Evolutionary conservation across 2,888 invertebrate species (phyloP).

Genomic region (Maniola hyperantus): DNA sequence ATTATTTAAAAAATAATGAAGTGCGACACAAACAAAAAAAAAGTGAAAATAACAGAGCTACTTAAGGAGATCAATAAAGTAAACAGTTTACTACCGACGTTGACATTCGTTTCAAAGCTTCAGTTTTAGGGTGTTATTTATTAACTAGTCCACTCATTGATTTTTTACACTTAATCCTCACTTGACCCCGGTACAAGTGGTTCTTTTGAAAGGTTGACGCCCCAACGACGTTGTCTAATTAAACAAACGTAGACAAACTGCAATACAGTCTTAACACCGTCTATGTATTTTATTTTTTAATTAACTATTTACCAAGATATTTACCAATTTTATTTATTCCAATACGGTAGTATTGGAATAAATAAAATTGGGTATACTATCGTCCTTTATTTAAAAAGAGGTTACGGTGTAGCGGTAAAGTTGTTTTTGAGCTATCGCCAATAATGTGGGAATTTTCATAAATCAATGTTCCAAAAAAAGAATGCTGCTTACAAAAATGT

Average conservation of each 20-base stretch:
- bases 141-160: slow-evolving; percentile 51
- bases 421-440: no score
- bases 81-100: slow-evolving; percentile 67
- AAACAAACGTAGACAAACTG: slow-evolving; percentile 22
- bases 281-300: background rate
- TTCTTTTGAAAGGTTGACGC: slow-evolving; percentile 52
- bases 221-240: slow-evolving; percentile 37
- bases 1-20: slow-evolving; percentile 39
- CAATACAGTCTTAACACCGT: background rate
- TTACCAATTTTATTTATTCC: no score
- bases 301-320: no score
- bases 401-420: background rate
- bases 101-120: slow-evolving; percentile 56
- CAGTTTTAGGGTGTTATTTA: slow-evolving; percentile 67
- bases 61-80: slow-evolving; percentile 73
- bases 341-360: no score
- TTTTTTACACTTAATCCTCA: slow-evolving; percentile 61
- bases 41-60: slow-evolving; percentile 52
- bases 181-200: slow-evolving; percentile 63
- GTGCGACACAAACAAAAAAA: slow-evolving; percentile 43
- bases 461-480: no score
- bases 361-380: no score
- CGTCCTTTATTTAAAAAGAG: background rate
- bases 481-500: no score
- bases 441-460: no score